A percentile compares a stretch with the other conserved stretches of the same genome.
Evolutionary conservation across 2,888 invertebrate species (phyloP).

Genomic region (Elegia similella): DNA sequence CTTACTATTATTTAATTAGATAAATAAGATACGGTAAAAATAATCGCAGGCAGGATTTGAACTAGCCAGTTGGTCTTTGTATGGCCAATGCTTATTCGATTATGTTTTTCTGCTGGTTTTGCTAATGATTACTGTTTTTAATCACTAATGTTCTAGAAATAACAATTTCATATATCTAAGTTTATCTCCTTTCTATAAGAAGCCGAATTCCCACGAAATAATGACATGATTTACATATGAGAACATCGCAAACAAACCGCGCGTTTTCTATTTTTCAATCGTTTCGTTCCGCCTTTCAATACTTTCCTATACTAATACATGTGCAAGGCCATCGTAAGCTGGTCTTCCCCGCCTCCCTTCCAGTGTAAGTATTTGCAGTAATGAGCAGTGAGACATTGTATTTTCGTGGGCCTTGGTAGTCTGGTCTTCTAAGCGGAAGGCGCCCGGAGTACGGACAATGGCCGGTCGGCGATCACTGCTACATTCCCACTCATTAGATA

Average conservation of each 20-base stretch:
- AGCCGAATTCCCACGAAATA: conserved; percentile 36
- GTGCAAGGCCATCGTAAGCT: conserved; percentile 41
- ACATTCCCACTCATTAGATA: conserved; percentile 76
- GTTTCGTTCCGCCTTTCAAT: conserved; percentile 74
- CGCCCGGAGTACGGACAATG: conserved; percentile 71
- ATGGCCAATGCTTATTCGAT: no score
- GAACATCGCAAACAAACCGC: conserved; percentile 46
- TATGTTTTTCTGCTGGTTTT: no score
- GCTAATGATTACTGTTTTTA: no score
- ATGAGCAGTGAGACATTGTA: conserved; percentile 45
- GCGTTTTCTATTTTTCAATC: conserved; percentile 77
- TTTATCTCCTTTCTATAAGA: not conserved
- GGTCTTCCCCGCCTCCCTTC: conserved; percentile 42
- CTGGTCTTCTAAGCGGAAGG: conserved; percentile 68
- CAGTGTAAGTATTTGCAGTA: conserved; percentile 34
- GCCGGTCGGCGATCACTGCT: conserved; percentile 66
- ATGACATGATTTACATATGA: conserved; percentile 58
- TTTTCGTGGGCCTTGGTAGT: conserved; percentile 49
- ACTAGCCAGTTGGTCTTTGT: no score
- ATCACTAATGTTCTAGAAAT: no score
- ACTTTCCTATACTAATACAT: conserved; percentile 70
- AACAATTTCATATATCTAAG: no score
- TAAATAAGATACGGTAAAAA: no score
- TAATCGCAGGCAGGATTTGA: no score
- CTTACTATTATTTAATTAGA: no score